Evolutionary conservation across 1,140 invertebrate genomes (phyloP), one percentile per base, ranked within the genome.

Genomic region (Leptonema lineaticorne): DNA sequence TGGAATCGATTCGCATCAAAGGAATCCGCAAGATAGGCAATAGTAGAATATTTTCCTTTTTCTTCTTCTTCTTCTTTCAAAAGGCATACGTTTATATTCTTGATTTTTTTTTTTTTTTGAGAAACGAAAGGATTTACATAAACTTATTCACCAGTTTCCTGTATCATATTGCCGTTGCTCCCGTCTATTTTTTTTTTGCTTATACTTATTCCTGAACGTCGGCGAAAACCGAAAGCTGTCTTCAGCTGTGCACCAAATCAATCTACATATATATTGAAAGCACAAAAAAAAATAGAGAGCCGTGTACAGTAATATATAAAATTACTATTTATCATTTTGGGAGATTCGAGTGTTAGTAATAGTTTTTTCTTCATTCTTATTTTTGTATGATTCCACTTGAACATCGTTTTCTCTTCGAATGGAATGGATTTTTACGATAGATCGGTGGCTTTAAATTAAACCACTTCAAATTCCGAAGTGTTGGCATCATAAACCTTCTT

Each of bases 391-490:
- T 41, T 41, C 30, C 37, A 11, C 3, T 41, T 14, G 37, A 16
- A 11, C 37, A 6, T n/a, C n/a, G n/a, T 33, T 33, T 33, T 33
- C 30, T 41, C 2, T 41, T 41, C 1, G 27, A 53, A 20, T 14
- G n/a, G 50, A 53, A 53, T 20, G 11, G 50, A 22, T 53, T 48
- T 16, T 41, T 14, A 16, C 37, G 2, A 16, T 16, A 14, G 37
- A 14, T 26, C 50, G 22, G 16, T 18, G n/a, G n/a, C n/a, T 53
- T 24, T 24, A 53, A 53, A 53, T 53, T 53, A 24, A 24, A 2
- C 50, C 50, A 53, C 50, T 53, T 53, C 50, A 53, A 18, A 53
- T 53, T 11, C 50, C 50, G 1, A 24, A 53, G 50, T 53, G 50
- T 26, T 24, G 50, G 20, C 27, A 24, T 24, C 18, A 53, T 53